Evolutionary conservation across 1,140 invertebrate species (phyloP).

Genomic region (Cherax destructor): DNA sequence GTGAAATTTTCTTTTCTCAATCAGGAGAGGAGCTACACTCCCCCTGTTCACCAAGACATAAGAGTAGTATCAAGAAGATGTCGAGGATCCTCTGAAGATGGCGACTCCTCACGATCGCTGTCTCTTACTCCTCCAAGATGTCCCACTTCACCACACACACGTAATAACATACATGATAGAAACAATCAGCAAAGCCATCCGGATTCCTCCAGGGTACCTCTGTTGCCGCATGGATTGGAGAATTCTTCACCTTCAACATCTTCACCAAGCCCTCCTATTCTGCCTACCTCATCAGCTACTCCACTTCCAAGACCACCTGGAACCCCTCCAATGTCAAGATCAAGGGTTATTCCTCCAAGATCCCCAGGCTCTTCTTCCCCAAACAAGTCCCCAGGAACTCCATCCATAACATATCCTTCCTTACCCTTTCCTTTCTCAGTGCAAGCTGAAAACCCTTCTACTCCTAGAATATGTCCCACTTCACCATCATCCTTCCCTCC

Average conservation of each 20-base stretch:
- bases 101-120: constrained; percentile 42
- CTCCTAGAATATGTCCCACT: neutral
- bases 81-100: constrained; percentile 16
- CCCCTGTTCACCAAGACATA: constrained; percentile 31
- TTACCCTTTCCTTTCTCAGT: neutral
- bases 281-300: constrained; percentile 29
- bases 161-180: constrained; percentile 10
- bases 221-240: constrained; percentile 21
- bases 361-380: constrained; percentile 1
- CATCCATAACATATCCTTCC: constrained; percentile 11
- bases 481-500: constrained; percentile 16
- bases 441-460: neutral
- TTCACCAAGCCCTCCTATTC: constrained; percentile 34
- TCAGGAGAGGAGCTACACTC: constrained; percentile 54
- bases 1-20: neutral
- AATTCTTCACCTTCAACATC: constrained; percentile 34
- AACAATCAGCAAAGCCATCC: constrained; percentile 10
- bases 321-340: constrained; percentile 7
- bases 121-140: constrained; percentile 51
- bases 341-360: constrained; percentile 32
- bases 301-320: constrained; percentile 34
- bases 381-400: neutral
- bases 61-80: constrained; percentile 3
- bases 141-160: constrained; percentile 31
- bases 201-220: constrained; percentile 9